A percentile compares a stretch with the other conserved stretches of the same genome.
These are phyloP conservation scores for Orthosia incerta DNA, from an alignment of 2,888 invertebrate genomes.

Conservation along the genomic window DNA sequence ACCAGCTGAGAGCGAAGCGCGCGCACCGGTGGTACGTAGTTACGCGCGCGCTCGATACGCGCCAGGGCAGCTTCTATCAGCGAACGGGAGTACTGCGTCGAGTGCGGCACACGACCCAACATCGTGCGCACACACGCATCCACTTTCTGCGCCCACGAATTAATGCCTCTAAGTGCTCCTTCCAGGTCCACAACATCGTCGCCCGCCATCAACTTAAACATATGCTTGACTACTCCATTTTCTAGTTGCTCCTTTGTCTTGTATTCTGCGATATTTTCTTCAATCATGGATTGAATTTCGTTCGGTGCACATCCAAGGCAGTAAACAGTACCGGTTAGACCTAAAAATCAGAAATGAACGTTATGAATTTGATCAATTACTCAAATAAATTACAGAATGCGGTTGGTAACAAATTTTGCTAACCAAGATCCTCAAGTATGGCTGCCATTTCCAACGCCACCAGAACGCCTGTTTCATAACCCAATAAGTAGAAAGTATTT, in stretches of 20 bases:
- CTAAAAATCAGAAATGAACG: conserved; percentile 58
- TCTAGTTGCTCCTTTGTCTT: conserved; percentile 66
- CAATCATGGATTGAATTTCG: conserved; percentile 65
- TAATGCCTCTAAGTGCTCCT: conserved; percentile 35
- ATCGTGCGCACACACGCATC: conserved; percentile 65
- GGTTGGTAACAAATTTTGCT: conserved; percentile 1
- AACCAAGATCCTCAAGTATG: conserved; percentile 78
- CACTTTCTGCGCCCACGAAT: conserved; percentile 72
- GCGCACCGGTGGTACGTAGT: conserved; percentile 44
- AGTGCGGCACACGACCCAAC: conserved; percentile 68
- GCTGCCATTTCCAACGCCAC: conserved; percentile 79
- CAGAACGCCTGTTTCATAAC: conserved; percentile 77
- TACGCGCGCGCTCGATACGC: conserved; percentile 65
- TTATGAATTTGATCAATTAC: background rate
- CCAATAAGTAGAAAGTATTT: conserved; percentile 75
- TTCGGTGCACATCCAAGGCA: conserved; percentile 77
- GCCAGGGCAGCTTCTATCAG: conserved; percentile 70
- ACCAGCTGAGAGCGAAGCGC: conserved; percentile 69
- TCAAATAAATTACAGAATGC: background rate
- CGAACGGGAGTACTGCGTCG: conserved; percentile 72
- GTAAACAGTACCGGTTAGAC: conserved; percentile 76
- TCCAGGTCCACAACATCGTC: conserved; percentile 55
- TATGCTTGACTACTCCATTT: conserved; percentile 68
- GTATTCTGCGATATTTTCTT: conserved; percentile 57
- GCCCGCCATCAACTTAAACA: conserved; percentile 69